phyloP scores from a whole-genome alignment of 2,888 invertebrate species.

The Sesia apiformis region DNA sequence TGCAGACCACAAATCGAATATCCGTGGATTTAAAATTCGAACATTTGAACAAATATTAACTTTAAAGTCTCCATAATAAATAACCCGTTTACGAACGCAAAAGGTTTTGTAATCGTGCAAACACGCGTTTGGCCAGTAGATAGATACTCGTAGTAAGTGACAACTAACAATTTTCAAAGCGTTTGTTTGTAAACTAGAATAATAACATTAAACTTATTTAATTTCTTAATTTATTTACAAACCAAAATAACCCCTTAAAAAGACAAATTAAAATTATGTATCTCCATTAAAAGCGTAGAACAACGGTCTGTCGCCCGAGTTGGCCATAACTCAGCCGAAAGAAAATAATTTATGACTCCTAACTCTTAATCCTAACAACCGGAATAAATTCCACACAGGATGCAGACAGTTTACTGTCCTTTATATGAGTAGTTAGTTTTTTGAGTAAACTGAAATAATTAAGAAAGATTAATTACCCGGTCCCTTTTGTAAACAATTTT shows the following conservation, averaged over 20 bases:
- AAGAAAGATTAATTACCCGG: conserved; percentile 10
- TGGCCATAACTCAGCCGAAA: conserved; percentile 46
- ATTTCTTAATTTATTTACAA: too few relatives aligned
- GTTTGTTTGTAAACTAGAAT: too few relatives aligned
- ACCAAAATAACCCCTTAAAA: conserved; percentile 1
- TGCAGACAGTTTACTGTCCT: conserved; percentile 38
- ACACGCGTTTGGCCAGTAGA: too few relatives aligned
- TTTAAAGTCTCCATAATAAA: too few relatives aligned
- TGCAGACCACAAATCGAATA: too few relatives aligned
- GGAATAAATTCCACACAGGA: conserved; percentile 51
- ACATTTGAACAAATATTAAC: too few relatives aligned
- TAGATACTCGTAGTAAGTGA: too few relatives aligned
- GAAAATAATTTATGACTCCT: conserved; percentile 56
- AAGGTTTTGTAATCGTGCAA: too few relatives aligned
- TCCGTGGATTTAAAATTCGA: too few relatives aligned
- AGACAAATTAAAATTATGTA: conserved; percentile 21
- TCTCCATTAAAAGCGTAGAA: conserved; percentile 44
- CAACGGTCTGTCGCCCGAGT: conserved; percentile 48
- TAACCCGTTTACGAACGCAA: too few relatives aligned
- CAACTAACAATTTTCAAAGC: too few relatives aligned
- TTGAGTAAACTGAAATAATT: conserved; percentile 38
- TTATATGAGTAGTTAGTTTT: conserved; percentile 42
- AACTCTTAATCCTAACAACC: conserved; percentile 38
- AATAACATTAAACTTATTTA: too few relatives aligned
- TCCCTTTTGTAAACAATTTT: neutral